These are phyloP conservation scores for Melikaiella ostensackeni DNA, from an alignment of 2,888 invertebrate species.

Conservation along the genomic window DNA sequence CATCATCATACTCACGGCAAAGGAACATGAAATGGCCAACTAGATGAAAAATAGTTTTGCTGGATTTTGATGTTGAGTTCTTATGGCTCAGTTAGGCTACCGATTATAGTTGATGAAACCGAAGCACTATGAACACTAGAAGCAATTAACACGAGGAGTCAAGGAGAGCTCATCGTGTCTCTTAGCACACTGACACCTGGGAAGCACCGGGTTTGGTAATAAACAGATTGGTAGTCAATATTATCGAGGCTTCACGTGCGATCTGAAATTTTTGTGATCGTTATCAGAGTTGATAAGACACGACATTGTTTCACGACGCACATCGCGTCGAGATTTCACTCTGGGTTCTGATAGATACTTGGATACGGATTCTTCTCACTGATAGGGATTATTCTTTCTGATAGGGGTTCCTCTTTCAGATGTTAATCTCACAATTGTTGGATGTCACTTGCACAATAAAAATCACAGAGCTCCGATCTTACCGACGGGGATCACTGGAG, in stretches of 20 bases:
- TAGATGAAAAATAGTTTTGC: slow-evolving; percentile 62
- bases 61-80: too few relatives aligned
- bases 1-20: slow-evolving; percentile 83
- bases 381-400: background rate
- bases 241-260: slow-evolving; percentile 30
- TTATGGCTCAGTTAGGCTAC: background rate
- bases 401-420: background rate
- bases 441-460: background rate
- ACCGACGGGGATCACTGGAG: slow-evolving; percentile 45
- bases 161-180: background rate
- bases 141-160: background rate
- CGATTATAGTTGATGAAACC: slow-evolving; percentile 14
- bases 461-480: slow-evolving; percentile 32
- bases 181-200: slow-evolving; percentile 16
- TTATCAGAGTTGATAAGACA: slow-evolving; percentile 28
- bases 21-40: slow-evolving; percentile 66
- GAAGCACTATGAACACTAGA: slow-evolving; percentile 13
- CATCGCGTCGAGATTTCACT: slow-evolving; percentile 11
- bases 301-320: slow-evolving; percentile 28
- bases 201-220: slow-evolving; percentile 22
- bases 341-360: background rate
- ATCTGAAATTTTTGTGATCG: slow-evolving; percentile 19
- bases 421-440: background rate
- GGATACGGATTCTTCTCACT: background rate
- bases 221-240: slow-evolving; percentile 22